Conservation (phyloP, 2,797 vertebrate species). For the Rhinoraja longicauda region DNA sequence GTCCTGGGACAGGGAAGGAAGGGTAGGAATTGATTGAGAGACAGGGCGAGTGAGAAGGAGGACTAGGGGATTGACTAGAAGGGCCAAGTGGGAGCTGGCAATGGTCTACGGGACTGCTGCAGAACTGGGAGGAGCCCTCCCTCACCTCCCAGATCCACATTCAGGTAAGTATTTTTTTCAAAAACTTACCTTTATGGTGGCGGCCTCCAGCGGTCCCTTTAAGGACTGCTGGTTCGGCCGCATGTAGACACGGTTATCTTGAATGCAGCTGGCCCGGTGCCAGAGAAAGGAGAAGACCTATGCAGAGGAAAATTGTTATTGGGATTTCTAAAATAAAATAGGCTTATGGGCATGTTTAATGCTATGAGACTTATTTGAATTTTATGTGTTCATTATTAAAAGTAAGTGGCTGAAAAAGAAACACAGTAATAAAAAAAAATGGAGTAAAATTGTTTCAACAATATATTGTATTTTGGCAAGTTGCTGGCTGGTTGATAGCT, state of each 20-base stretch:
- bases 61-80: constrained; percentile 1
- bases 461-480: background rate
- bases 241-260: constrained; percentile 37
- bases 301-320: constrained; percentile 37
- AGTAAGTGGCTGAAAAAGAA: constrained; percentile 24
- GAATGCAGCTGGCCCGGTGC: constrained; percentile 35
- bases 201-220: constrained; percentile 34
- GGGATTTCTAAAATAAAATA: constrained; percentile 35
- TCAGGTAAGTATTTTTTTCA: constrained; percentile 36
- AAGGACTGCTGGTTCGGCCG: constrained; percentile 34
- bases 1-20: background rate
- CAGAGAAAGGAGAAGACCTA: constrained; percentile 37
- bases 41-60: background rate
- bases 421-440: constrained; percentile 30
- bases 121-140: constrained; percentile 1
- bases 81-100: background rate
- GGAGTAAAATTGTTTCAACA: constrained; percentile 26
- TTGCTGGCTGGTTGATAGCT: background rate
- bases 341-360: constrained; percentile 29
- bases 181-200: constrained; percentile 37
- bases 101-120: constrained; percentile 9
- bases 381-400: constrained; percentile 31
- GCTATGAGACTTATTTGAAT: constrained; percentile 24
- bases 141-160: constrained; percentile 29
- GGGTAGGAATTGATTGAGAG: constrained; percentile 7